Conservation (phyloP, 1,140 invertebrate genomes). For the Drosophila mojavensis region DNA sequence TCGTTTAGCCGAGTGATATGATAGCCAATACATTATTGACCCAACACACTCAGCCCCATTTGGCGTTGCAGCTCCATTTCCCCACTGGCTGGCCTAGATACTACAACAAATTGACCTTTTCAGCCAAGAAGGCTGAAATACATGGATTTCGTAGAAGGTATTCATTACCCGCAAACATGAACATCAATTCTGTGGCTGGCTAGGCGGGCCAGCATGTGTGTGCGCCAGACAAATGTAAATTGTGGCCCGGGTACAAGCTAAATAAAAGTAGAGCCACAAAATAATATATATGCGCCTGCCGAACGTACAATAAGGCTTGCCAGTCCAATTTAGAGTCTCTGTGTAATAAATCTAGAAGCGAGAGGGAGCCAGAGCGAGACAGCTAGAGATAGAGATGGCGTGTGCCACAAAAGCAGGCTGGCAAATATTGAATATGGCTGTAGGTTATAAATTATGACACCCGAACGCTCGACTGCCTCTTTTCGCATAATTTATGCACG, state of each 20-base stretch:
- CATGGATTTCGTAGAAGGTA: conserved; percentile 62
- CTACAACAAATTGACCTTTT: conserved; percentile 40
- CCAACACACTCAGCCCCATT: background rate
- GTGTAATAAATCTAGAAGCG: conserved; percentile 60
- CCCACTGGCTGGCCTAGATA: conserved; percentile 4
- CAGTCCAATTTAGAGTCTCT: conserved; percentile 12
- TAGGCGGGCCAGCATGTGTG: conserved; percentile 6
- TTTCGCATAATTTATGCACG: conserved; percentile 65
- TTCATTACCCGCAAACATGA: conserved; percentile 70
- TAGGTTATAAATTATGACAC: conserved; percentile 76
- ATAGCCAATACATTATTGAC: conserved; percentile 15
- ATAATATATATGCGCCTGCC: conserved; percentile 39
- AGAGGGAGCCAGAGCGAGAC: no score
- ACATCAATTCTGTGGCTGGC: conserved; percentile 69
- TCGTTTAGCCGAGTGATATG: background rate
- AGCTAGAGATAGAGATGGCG: no score
- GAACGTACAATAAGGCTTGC: conserved; percentile 2
- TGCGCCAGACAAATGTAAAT: conserved; percentile 70
- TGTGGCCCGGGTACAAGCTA: conserved; percentile 63
- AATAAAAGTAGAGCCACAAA: conserved; percentile 63
- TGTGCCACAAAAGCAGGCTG: conserved; percentile 47
- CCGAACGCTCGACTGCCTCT: conserved; percentile 54
- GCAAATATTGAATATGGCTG: conserved; percentile 81
- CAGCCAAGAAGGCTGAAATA: conserved; percentile 31
- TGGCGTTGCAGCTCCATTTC: conserved; percentile 5